Percentiles rank a stretch among this genome's conserved stretches.
These are phyloP conservation scores for Ptilodon capucinus DNA, from an alignment of 2,888 invertebrate species.

Conservation along the genomic window DNA sequence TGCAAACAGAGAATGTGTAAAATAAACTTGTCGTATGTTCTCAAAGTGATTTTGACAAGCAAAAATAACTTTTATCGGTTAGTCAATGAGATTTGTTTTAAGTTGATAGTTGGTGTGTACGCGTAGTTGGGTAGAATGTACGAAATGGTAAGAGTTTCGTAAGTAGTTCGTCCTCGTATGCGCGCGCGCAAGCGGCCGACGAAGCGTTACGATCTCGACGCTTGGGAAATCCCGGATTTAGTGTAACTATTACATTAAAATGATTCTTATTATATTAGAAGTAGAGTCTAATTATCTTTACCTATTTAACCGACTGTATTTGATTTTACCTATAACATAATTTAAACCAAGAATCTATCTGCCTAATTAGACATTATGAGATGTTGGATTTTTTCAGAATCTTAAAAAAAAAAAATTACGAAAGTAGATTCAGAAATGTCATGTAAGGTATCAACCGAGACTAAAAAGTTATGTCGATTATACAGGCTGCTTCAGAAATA, in stretches of 20 bases:
- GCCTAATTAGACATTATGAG: too few relatives aligned
- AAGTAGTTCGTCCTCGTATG: slow-evolving; percentile 44
- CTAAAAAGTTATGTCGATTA: too few relatives aligned
- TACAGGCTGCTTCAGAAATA: too few relatives aligned
- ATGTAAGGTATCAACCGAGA: too few relatives aligned
- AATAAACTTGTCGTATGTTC: background rate
- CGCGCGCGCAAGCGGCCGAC: slow-evolving; percentile 32
- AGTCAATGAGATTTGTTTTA: background rate
- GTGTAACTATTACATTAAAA: background rate
- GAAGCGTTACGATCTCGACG: slow-evolving; percentile 40
- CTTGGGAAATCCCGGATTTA: slow-evolving; percentile 14
- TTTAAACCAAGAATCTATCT: too few relatives aligned
- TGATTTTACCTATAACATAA: too few relatives aligned
- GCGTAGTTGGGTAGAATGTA: slow-evolving; percentile 30
- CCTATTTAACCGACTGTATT: too few relatives aligned
- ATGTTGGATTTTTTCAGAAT: too few relatives aligned
- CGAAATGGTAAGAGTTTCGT: slow-evolving; percentile 25
- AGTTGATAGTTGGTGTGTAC: slow-evolving; percentile 5
- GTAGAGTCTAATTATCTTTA: too few relatives aligned
- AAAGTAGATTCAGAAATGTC: too few relatives aligned
- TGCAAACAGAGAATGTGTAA: background rate
- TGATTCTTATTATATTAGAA: too few relatives aligned
- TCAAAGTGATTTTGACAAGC: background rate
- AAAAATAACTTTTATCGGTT: slow-evolving; percentile 6
- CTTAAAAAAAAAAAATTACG: too few relatives aligned